phyloP scores from a whole-genome alignment of 2,888 invertebrate genomes.

The Andrena chrysosceles region DNA sequence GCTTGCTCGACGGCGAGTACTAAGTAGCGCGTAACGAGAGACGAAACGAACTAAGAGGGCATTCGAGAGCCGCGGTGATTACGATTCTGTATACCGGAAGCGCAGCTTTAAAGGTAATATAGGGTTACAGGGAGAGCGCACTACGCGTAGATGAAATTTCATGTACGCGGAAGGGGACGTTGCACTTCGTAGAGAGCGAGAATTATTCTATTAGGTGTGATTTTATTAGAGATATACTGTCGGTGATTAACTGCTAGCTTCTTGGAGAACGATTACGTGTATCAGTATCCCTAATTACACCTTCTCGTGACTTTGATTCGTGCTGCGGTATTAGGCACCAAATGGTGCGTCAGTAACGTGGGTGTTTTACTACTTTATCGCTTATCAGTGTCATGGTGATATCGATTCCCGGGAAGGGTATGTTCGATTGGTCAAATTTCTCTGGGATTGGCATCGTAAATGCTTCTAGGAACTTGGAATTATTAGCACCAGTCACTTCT shows the following conservation, averaged over 20 bases:
- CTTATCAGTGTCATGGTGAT: constrained; percentile 35
- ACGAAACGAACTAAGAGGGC: constrained; percentile 46
- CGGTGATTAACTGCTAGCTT: not conserved
- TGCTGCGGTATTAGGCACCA: not conserved
- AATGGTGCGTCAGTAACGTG: not conserved
- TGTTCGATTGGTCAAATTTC: constrained; percentile 24
- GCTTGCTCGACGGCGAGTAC: constrained; percentile 1
- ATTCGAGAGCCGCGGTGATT: constrained; percentile 55
- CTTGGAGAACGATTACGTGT: not conserved
- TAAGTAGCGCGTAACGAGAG: constrained; percentile 66
- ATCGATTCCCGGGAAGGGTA: constrained; percentile 50
- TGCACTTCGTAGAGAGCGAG: constrained; percentile 2
- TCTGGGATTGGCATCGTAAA: constrained; percentile 20
- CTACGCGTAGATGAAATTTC: constrained; percentile 44
- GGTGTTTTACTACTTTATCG: constrained; percentile 43
- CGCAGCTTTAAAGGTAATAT: constrained; percentile 55
- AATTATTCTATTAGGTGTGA: not conserved
- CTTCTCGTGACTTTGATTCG: not conserved
- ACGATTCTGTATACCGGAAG: constrained; percentile 61
- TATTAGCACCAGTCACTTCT: constrained; percentile 24
- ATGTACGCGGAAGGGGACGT: not conserved
- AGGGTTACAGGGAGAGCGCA: constrained; percentile 44
- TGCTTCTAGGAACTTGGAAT: constrained; percentile 51
- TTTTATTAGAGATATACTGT: not conserved
- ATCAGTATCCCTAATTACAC: not conserved